Base-by-base conservation (phyloP, 2,797 vertebrate genomes). In the Melanogrammus aeglefinus region DNA sequence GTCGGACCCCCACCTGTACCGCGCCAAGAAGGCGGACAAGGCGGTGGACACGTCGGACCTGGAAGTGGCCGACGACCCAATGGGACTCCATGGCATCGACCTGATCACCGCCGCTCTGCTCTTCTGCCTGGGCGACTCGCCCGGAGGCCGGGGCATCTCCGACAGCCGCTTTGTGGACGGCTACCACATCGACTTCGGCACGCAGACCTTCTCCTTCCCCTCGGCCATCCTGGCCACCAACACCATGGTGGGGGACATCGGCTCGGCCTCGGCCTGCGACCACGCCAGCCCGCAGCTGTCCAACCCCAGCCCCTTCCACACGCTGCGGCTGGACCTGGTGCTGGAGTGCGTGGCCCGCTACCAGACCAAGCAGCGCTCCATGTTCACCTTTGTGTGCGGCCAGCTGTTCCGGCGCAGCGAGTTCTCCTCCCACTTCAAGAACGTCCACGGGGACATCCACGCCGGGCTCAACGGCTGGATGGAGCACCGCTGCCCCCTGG, bases 331-430 rank as follows among this genome's bases (percentile, higher is more conserved):
- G 87, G 98, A 99, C 91, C 94, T 99, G 86, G 97, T 99, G 80
- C 95, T 99, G n/a, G 98, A 99, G 91, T 99, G 97, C 83, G 97
- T 99, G 79, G 97, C 97, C 80, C 95, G 98, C 88, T 99, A 99
- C 94, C 98, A 99, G 89, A 98, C 97, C 77, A 99, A 99, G 91
- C 98, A 99, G 80, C 97, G 97, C 87, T 99, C 98, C 84, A 99
- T 99, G 98, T 99, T 99, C 96, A 99, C 98, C 29, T 99, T 99
- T 88, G 97, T 99, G 82, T 99, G 98, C 41, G 98, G 98, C 81
- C 98, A 99, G 87, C 90, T 99, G 86, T 99, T 99, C 87, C 95
- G 98, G 80, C 94, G 98, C 83, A 97, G 97, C 38, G 98, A 99
- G 88, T 99, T 99, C 91, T 97, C 97, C 0, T 99, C 97, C 0